Evolutionary conservation across 2,888 invertebrate genomes (phyloP).

Genomic region (Eupithecia vulgata): DNA sequence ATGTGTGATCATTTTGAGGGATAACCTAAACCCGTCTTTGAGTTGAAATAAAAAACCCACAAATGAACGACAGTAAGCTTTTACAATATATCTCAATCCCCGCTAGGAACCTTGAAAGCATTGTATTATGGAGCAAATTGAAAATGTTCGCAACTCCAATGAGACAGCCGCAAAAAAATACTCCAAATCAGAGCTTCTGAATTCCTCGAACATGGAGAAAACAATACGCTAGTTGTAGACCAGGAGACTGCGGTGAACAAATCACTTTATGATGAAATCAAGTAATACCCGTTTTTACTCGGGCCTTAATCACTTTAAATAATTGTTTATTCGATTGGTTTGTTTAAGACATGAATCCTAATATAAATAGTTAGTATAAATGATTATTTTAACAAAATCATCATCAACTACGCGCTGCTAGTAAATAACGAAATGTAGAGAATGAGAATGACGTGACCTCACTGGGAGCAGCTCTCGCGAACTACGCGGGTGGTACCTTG

Average conservation of each 20-base stretch:
- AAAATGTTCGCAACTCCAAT: constrained; percentile 37
- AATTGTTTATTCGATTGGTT: neutral
- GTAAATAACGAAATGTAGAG: too few species aligned
- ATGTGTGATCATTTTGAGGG: neutral
- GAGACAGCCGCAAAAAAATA: constrained; percentile 43
- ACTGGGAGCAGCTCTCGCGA: too few species aligned
- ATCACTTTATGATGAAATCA: neutral
- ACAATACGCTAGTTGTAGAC: constrained; percentile 60
- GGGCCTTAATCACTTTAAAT: neutral
- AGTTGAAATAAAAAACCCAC: neutral
- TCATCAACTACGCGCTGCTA: too few species aligned
- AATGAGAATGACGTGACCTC: too few species aligned
- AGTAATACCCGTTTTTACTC: too few species aligned
- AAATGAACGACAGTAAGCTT: constrained; percentile 9
- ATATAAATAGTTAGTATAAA: too few species aligned
- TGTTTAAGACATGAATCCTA: neutral
- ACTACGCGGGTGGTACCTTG: too few species aligned
- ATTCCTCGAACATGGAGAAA: constrained; percentile 54
- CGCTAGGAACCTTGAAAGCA: constrained; percentile 16
- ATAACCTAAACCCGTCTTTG: neutral
- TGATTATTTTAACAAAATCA: too few species aligned
- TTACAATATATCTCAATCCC: constrained; percentile 18
- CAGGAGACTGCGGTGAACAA: neutral
- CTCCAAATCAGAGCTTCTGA: constrained; percentile 48
- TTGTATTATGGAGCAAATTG: constrained; percentile 36